These are phyloP conservation scores for Centrocercus urophasianus DNA, from an alignment of 2,113 vertebrate species.

Conservation along the genomic window DNA sequence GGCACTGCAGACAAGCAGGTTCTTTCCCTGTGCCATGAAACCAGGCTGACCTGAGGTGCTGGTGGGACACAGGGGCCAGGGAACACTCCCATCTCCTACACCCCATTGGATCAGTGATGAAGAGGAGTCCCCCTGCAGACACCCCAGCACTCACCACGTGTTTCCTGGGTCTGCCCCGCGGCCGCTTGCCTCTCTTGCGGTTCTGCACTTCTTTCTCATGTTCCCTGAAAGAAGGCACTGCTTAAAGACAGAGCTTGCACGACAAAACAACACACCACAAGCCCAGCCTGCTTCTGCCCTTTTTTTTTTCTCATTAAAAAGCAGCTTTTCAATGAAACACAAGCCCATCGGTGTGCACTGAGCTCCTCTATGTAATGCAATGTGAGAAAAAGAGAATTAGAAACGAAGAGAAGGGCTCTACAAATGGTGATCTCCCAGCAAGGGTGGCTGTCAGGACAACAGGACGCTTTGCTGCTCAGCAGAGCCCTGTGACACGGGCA, in stretches of 20 bases:
- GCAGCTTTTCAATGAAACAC: neutral
- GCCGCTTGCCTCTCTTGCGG: constrained; percentile 91
- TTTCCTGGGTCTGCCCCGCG: constrained; percentile 92
- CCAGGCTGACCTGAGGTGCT: fast-evolving
- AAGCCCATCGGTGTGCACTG: neutral
- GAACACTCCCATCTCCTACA: neutral
- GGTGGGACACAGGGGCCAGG: neutral
- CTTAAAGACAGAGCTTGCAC: neutral
- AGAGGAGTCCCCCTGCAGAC: neutral
- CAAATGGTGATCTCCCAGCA: neutral
- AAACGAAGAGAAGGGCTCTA: neutral
- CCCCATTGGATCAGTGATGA: neutral
- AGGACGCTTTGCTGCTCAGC: neutral
- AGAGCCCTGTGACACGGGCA: neutral
- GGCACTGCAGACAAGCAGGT: neutral
- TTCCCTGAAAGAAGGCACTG: constrained; percentile 79
- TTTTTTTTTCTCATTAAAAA: neutral
- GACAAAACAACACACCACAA: fast-evolving
- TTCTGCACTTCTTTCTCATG: constrained; percentile 93
- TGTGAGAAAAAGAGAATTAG: neutral
- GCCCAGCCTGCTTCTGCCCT: neutral
- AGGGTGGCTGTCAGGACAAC: neutral
- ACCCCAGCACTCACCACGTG: constrained; percentile 79
- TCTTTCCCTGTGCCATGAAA: fast-evolving
- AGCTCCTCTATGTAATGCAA: neutral